A percentile compares a stretch with the other conserved stretches of the same genome.
These are phyloP conservation scores for Leptopilina myrica DNA, from an alignment of 2,888 invertebrate species.

Conservation along the genomic window DNA sequence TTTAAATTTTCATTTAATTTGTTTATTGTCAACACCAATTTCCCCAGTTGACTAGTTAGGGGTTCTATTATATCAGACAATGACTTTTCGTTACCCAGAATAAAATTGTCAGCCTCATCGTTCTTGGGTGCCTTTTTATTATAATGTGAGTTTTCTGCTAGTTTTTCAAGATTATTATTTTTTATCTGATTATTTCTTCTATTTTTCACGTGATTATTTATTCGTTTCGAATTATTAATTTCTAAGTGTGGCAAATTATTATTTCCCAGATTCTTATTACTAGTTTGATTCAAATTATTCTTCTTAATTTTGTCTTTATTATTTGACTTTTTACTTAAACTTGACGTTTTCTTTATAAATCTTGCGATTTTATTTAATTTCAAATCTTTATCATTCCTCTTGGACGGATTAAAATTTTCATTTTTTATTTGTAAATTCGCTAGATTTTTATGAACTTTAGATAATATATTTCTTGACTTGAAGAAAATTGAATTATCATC, in stretches of 20 bases:
- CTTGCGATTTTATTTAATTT: background rate
- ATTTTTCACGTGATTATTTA: too few species aligned
- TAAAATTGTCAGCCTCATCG: background rate
- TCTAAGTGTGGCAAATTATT: background rate
- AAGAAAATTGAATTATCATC: background rate
- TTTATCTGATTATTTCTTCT: background rate
- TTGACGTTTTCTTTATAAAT: constrained; percentile 2
- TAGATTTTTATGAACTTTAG: background rate
- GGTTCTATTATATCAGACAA: background rate
- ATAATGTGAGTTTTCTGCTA: background rate
- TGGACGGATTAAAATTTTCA: background rate
- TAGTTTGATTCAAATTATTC: background rate
- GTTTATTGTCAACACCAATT: constrained; percentile 1
- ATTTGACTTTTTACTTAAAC: background rate
- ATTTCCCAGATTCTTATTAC: background rate
- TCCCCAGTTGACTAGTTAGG: background rate
- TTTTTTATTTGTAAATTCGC: background rate
- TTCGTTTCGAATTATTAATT: background rate
- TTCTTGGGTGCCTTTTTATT: background rate
- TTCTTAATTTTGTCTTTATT: background rate
- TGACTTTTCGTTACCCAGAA: background rate
- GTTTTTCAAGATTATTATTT: background rate
- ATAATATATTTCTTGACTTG: background rate
- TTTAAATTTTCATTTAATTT: constrained; percentile 13
- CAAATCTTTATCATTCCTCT: background rate